Evolutionary conservation across 2,888 invertebrate genomes (phyloP).

Genomic region (Parasteatoda lunata): DNA sequence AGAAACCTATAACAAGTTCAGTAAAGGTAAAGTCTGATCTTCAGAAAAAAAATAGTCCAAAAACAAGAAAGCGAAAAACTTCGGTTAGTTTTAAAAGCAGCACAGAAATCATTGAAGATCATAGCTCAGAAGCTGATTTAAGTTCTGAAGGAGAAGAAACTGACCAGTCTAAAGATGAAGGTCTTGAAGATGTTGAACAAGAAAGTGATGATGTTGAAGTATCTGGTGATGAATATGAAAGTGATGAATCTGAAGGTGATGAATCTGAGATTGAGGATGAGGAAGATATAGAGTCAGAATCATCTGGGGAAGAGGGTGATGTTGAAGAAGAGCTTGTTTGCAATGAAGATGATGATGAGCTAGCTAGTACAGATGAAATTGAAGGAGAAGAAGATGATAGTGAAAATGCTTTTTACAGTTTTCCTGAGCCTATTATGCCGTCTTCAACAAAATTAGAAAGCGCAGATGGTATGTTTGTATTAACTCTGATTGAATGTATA

Average conservation of each 20-base stretch:
- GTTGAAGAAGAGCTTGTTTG: not conserved
- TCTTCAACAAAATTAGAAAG: not conserved
- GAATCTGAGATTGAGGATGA: not conserved
- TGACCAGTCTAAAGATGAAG: not conserved
- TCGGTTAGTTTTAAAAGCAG: not conserved
- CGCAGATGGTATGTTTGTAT: no score
- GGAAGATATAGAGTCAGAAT: not conserved
- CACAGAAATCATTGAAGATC: not conserved
- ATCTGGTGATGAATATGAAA: not conserved
- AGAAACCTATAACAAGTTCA: not conserved
- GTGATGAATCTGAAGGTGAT: not conserved
- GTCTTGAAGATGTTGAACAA: not conserved
- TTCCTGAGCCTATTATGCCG: not conserved
- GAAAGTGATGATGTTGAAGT: not conserved
- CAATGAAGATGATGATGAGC: not conserved
- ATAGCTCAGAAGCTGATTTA: conserved; percentile 1
- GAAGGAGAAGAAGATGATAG: not conserved
- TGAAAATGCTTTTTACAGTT: not conserved
- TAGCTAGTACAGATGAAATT: not conserved
- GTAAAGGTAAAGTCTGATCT: no score
- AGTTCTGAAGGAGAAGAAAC: not conserved
- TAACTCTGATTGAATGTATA: not conserved
- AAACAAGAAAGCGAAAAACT: no score
- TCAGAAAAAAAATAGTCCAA: no score
- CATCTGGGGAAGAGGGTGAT: not conserved